Conservation (phyloP, 2,888 invertebrate genomes). For the Metacarcinus magister region DNA sequence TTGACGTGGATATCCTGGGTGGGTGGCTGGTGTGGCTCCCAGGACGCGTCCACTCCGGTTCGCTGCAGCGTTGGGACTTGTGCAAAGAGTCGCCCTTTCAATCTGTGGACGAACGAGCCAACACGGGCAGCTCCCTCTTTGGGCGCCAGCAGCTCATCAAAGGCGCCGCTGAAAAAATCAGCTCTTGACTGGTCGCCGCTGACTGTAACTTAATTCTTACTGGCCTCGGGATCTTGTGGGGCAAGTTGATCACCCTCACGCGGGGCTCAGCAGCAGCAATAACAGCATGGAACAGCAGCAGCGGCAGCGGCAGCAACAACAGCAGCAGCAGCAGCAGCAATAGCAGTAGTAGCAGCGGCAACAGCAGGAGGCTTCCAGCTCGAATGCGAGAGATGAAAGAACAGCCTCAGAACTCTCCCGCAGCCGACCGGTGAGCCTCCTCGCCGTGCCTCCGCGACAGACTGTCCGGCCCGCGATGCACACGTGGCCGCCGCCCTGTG, state of each 20-base stretch:
- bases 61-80: background rate
- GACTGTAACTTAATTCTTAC: background rate
- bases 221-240: constrained; percentile 23
- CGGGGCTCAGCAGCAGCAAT: constrained; percentile 46
- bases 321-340: background rate
- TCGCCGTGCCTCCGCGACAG: constrained; percentile 12
- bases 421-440: constrained; percentile 50
- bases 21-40: background rate
- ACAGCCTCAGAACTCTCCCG: constrained; percentile 63
- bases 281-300: background rate
- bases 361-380: constrained; percentile 43
- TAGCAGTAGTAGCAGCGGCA: background rate
- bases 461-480: background rate
- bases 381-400: constrained; percentile 59
- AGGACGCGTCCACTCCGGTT: background rate
- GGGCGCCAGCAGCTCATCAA: background rate
- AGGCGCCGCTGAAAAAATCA: background rate
- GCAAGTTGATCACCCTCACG: background rate
- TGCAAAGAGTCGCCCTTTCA: background rate
- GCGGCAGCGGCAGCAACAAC: constrained; percentile 12
- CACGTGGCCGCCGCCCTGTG: constrained; percentile 14
- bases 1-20: background rate
- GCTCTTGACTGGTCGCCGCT: background rate
- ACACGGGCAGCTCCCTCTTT: background rate
- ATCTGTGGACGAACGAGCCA: background rate